Base-by-base conservation (phyloP, 2,888 invertebrate species). In the Dicranocentrus wangi region DNA sequence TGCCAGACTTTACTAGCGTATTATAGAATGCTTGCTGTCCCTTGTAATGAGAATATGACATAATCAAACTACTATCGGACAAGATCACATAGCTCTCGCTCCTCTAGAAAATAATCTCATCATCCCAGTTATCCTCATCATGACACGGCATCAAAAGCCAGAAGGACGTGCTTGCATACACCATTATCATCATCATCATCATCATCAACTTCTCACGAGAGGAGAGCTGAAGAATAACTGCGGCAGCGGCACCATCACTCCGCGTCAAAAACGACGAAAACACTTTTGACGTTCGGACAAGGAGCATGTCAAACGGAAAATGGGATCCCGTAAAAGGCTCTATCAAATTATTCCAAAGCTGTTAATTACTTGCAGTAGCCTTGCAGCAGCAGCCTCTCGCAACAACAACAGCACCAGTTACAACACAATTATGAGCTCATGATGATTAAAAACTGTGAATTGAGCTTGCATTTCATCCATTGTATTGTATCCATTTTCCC, bases 291-390 rank as follows among this genome's bases (percentile, higher is more conserved):
- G 47, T 47, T 5, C 10, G 32, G 32, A 32, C 32, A 51, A 19
- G 17, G 28, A 7, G 28, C 28, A 2, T 32, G 61, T 61, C 61
- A 61, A 17, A 39, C 5, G 23, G 17, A 61, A 61, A 32, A 61
- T 28, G 61, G 32, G 17, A 2, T 28, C 28, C 39, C 61, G 23
- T 61, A 61, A 28, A 61, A 61, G 43, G 66, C 23, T 15, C 47
- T 47, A 47, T 47, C 47, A 19, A 47, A 2, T n/a, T 21, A 47
- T 47, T 47, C 19, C 32, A 58, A 55, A 70, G 69, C 21, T n/a
- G 55, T 42, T 42, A 70, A 70, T 70, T 70, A 70, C 69, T 70
- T 55, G 55, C 55, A 70, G n/a, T n/a, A n/a, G 47, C 47, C 47
- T 47, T 32, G 32, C 32, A 7, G 32, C 32, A n/a, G n/a, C n/a